Evolutionary conservation across 2,113 vertebrate genomes (phyloP), one percentile per base, ranked within the genome.

Genomic region (Triplophysa rosa): DNA sequence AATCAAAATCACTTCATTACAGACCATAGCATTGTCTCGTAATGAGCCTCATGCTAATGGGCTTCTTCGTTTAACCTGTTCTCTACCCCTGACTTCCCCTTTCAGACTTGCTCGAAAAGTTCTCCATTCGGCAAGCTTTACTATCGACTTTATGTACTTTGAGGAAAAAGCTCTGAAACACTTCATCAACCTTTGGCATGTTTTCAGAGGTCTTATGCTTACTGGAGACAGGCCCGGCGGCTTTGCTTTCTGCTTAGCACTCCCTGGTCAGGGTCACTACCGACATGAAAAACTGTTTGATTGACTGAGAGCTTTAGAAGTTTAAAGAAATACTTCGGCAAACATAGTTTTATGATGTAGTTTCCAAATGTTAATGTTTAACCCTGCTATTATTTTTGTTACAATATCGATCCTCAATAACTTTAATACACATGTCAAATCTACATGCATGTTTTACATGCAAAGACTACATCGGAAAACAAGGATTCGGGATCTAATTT

Each of bases 1-100:
- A 89, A 91, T 89, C 87, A 90, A 87, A 87, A 90, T 82, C 76
- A 89, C 83, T 86, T 90, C 89, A 90, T 91, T 89, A 90, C 87
- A 81, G 4, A 84, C 21, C 54, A 76, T 78, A 26, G 80, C 84
- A 85, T 87, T 83, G 87, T 85, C 84, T 82, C 77, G 76, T 88
- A 87, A 91, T 90, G 87, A 89, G 84, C 80, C 88, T 79, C 77
- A 78, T 82, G 80, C 73, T 74, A 75, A 66, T 80, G 78, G 81
- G 84, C 33, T 71, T 65, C 72, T 63, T 69, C 72, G 85, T 80
- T 89, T 86, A 89, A 84, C 68, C 26, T 80, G 47, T 45, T 59
- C 8, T 73, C 45, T 33, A 47, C 33, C 16, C 17, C 49, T 14
- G 54, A 56, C 49, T 52, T 69, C 3, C 62, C 70, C 11, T 83